Evolutionary conservation across 1,140 invertebrate genomes (phyloP).

Genomic region (Dinoponera quadriceps): DNA sequence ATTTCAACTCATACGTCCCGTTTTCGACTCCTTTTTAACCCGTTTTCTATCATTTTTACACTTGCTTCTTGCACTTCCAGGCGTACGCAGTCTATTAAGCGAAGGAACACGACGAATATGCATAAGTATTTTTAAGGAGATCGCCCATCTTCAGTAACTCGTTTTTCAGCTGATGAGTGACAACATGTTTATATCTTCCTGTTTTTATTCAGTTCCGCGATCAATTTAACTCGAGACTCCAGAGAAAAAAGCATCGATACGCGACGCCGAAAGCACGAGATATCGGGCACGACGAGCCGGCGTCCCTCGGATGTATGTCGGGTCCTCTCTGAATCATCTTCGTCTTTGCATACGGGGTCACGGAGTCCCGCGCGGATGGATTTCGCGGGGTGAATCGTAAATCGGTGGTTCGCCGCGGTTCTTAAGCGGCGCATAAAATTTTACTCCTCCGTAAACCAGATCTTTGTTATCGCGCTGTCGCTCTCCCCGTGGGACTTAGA

Average conservation of each 20-base stretch:
- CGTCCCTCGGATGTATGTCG: too few species aligned
- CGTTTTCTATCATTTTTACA: too few species aligned
- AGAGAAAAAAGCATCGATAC: neutral
- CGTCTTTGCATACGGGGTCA: conserved; percentile 31
- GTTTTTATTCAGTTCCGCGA: too few species aligned
- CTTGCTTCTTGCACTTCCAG: too few species aligned
- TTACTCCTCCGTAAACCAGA: conserved; percentile 34
- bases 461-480: conserved; percentile 52
- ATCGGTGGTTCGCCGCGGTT: neutral
- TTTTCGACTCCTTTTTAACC: too few species aligned
- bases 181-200: too few species aligned
- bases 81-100: too few species aligned
- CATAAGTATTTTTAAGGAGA: too few species aligned
- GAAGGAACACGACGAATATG: too few species aligned
- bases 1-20: too few species aligned
- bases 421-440: conserved; percentile 39
- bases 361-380: neutral
- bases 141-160: too few species aligned
- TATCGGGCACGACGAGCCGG: conserved; percentile 15
- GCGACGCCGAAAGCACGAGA: conserved; percentile 20
- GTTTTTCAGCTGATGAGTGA: too few species aligned
- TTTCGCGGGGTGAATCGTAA: conserved; percentile 19
- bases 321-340: conserved; percentile 2
- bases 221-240: conserved; percentile 28
- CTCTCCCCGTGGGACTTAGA: conserved; percentile 52